Evolutionary conservation across 2,113 vertebrate genomes (phyloP).

Genomic region (Scolopax mira): DNA sequence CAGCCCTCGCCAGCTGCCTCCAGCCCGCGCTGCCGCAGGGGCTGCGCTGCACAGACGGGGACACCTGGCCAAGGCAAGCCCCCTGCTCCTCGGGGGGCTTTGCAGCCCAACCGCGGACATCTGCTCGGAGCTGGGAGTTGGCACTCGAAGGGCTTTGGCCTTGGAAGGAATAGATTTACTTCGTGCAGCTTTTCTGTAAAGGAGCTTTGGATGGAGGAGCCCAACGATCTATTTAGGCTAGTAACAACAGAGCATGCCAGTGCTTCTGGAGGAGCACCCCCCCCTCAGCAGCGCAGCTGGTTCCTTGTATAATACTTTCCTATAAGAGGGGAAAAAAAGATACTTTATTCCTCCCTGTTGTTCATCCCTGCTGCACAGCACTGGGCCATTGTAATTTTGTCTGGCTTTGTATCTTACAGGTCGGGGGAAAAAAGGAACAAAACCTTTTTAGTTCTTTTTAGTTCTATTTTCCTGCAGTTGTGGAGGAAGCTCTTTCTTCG

Average conservation of each 20-base stretch:
- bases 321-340: neutral
- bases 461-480: neutral
- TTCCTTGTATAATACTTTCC: neutral
- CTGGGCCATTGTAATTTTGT: neutral
- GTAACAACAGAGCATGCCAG: conserved; percentile 9
- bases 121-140: conserved; percentile 29
- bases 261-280: neutral
- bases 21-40: neutral
- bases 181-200: neutral
- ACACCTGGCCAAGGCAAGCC: conserved; percentile 28
- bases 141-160: neutral
- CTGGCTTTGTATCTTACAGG: neutral
- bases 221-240: conserved; percentile 17
- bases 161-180: conserved; percentile 4
- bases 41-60: neutral
- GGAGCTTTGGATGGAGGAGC: neutral
- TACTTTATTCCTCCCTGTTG: neutral
- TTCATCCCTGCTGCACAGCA: neutral
- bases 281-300: neutral
- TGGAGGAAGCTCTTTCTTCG: neutral
- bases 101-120: neutral
- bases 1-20: conserved; percentile 36
- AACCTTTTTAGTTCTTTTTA: neutral
- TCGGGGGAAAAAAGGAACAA: neutral
- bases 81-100: neutral